Base-by-base conservation (phyloP, 2,797 vertebrate genomes). In the Microtus californicus region DNA sequence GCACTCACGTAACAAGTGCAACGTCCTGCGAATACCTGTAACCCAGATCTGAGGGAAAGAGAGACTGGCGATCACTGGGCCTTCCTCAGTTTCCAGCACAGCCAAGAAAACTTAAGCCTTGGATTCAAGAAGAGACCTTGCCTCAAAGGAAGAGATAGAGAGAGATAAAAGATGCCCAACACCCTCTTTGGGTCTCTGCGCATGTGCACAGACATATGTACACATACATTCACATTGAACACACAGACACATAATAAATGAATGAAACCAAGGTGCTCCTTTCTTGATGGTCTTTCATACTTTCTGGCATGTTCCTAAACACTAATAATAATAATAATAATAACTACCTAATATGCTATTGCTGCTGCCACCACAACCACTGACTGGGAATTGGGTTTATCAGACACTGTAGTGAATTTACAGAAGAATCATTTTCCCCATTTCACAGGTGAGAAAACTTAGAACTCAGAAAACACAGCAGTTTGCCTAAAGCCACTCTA, bases 371-470 rank as follows among this genome's bases (percentile, higher is more conserved):
- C 14, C 17, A 61, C 11, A 34, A 63, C 34, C 10, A 65, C 59
- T 96, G 80, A 74, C 13, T 17, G 17, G 83, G 69, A 87, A 80
- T 56, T 73, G 83, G 17, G 48, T 45, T 89, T 82, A 9, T 56
- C 61, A 87, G 73, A 90, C 19, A 56, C 11, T 6, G 0, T 61
- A 29, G 6, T 54, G 5, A 2, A 37, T 29, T 95, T 92, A 87
- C 2, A 4, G 79, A 61, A 95, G 31, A 80, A 96, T 91, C 79
- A 79, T 63, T 85, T 85, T 23, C 10, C 40, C 76, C 89, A 77
- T 77, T 95, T 89, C 87, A 89, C n/a, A 80, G 43, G 88, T 4
- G 17, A 91, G 29, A 90, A 92, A 93, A 79, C 54, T 71, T 90
- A 63, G 45, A 90, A 87, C 79, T 87, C 69, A 94, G 45, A 93